These are phyloP conservation scores for Mesoligia furuncula DNA, from an alignment of 2,888 invertebrate genomes.

Conservation along the genomic window DNA sequence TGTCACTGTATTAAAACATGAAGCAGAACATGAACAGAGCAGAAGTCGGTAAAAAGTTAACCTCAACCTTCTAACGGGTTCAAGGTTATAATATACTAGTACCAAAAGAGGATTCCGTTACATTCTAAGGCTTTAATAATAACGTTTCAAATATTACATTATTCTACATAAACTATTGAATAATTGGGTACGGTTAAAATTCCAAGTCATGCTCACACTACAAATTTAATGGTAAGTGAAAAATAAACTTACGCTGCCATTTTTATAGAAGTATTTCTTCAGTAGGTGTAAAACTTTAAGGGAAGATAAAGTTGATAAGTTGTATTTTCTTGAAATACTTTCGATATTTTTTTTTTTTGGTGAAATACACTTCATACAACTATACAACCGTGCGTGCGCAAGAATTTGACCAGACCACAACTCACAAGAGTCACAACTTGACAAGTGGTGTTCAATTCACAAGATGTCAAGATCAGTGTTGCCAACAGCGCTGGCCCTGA, in stretches of 20 bases:
- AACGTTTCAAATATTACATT: background rate
- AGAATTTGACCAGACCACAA: too few relatives aligned
- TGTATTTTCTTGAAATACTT: background rate
- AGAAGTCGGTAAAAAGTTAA: background rate
- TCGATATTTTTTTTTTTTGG: background rate
- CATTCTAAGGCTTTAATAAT: too few relatives aligned
- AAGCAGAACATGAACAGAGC: background rate
- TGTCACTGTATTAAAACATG: background rate
- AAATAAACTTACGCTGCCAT: slow-evolving; percentile 48
- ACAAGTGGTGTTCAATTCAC: too few relatives aligned
- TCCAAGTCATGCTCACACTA: slow-evolving; percentile 45
- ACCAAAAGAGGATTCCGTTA: background rate
- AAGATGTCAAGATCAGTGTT: too few relatives aligned
- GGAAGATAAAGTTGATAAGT: background rate
- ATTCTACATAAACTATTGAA: background rate
- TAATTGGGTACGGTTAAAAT: slow-evolving; percentile 1
- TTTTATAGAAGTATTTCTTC: slow-evolving; percentile 25
- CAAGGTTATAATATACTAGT: slow-evolving; percentile 19
- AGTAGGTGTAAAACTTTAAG: too few relatives aligned
- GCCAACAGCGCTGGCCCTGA: too few relatives aligned
- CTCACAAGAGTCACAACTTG: too few relatives aligned
- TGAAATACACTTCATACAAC: background rate
- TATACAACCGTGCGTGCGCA: too few relatives aligned
- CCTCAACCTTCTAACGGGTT: slow-evolving; percentile 4
- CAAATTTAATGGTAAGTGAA: background rate